phyloP scores from a whole-genome alignment of 2,888 invertebrate species.

The Phorcus lineatus region DNA sequence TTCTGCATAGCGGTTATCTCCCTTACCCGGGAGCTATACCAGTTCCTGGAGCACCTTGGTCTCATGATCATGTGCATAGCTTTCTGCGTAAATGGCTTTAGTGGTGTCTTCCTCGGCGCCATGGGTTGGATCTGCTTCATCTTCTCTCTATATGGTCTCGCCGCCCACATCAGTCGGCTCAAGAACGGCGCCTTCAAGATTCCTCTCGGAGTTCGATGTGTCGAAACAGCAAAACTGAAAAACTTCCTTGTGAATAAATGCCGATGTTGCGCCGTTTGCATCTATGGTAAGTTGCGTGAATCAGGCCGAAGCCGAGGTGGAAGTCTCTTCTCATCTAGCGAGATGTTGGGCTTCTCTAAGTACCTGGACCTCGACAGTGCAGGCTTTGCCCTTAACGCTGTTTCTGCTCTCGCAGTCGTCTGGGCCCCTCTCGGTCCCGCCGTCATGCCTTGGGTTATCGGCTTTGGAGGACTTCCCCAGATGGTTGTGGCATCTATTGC shows the following conservation, averaged over 20 bases:
- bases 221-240: conserved; percentile 34
- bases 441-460: conserved; percentile 52
- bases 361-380: conserved; percentile 52
- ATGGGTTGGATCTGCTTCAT: conserved; percentile 53
- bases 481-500: conserved; percentile 50
- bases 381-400: conserved; percentile 52
- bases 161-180: conserved; percentile 47
- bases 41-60: conserved; percentile 43
- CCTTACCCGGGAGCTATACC: conserved; percentile 47
- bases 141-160: conserved; percentile 52
- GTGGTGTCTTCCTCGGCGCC: conserved; percentile 45
- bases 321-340: conserved; percentile 37
- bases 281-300: conserved; percentile 35
- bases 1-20: conserved; percentile 42
- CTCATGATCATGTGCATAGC: conserved; percentile 46
- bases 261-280: conserved; percentile 33
- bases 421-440: conserved; percentile 44
- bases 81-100: conserved; percentile 40
- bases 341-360: conserved; percentile 54
- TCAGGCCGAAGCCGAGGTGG: not conserved
- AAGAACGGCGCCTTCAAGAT: conserved; percentile 41
- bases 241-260: conserved; percentile 26
- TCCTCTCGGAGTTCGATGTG: conserved; percentile 40
- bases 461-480: conserved; percentile 53
- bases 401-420: conserved; percentile 48